Evolutionary conservation across 2,797 vertebrate genomes (phyloP).

Genomic region (Sebastes cheni): DNA sequence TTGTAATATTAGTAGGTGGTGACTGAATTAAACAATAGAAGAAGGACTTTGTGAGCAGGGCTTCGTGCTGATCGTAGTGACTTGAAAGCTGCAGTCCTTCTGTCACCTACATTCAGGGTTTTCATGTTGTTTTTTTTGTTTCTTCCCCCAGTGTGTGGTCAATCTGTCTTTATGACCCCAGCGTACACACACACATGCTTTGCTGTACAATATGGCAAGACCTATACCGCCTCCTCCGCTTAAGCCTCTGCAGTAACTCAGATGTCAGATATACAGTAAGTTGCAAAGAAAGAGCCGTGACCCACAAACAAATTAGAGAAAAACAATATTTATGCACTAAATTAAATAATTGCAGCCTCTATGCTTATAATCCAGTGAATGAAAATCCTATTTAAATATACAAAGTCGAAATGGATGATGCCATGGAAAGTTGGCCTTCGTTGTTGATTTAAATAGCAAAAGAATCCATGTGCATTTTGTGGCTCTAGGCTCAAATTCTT

Average conservation of each 20-base stretch:
- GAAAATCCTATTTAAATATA: not conserved
- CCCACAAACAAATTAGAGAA: not conserved
- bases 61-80: conserved; percentile 34
- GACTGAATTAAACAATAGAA: conserved; percentile 57
- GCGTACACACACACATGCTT: conserved; percentile 19
- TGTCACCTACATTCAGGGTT: conserved; percentile 60
- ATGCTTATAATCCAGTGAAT: not conserved
- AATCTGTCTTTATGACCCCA: conserved; percentile 67
- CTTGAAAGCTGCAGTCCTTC: conserved; percentile 67
- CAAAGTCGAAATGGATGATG: not conserved
- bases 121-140: conserved; percentile 66
- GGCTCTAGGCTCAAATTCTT: too few species aligned
- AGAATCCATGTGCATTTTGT: not conserved
- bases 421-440: not conserved
- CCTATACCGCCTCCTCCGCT: conserved; percentile 36
- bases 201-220: conserved; percentile 25
- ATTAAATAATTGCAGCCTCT: not conserved
- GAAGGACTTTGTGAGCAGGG: conserved; percentile 21
- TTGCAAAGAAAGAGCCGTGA: not conserved
- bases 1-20: conserved; percentile 63
- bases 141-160: conserved; percentile 57
- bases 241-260: conserved; percentile 23
- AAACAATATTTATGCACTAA: not conserved
- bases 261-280: not conserved
- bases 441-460: not conserved